Evolutionary conservation across 35 echinoderm and acorn worm species (phyloP), one percentile per base, ranked within the genome.

Genomic region (Eucidaris tribuloides): DNA sequence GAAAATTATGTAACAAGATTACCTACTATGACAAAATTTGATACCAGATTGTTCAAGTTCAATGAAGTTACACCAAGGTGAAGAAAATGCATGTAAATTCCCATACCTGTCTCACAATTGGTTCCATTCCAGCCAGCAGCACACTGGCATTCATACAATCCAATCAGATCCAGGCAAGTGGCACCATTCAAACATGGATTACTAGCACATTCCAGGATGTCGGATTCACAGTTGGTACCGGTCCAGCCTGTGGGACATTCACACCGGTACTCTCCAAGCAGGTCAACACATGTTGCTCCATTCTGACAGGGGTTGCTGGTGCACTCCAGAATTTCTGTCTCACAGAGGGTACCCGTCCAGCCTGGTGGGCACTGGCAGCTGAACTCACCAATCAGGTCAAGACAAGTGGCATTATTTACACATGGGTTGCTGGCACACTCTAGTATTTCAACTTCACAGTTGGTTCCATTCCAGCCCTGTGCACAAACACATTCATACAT

Each of bases 381-480:
- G 60, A 83, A 93, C 9, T 18, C 38, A 22, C 84, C 59, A 19
- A 83, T 55, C 19, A 55, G 37, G 36, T 93, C 91, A 4, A 88
- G 79, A 61, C 91, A 93, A 7, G 79, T 88, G 5, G 84, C 91
- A 22, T 58, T 60, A 79, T 93, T 93, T 43, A 83, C 85, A 57
- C 91, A 93, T 25, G 86, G 83, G 46, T 56, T 30, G 40, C 70
- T 84, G 15, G 68, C 44, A 55, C 91, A 93, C 71, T 93, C 91
- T 24, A 84, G 61, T 5, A 84, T 79, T n/a, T 93, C n/a, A n/a
- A n/a, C n/a, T n/a, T n/a, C 1, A 79, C 66, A 77, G 84, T 86
- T 19, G 24, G 32, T 56, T 40, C 66, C 84, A 18, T 22, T 59
- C 24, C 57, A 86, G n/a, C 74, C 68, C 23, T 46, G 14, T 1